Percentiles rank a stretch among this genome's conserved stretches.
Evolutionary conservation across 2,113 vertebrate species (phyloP).

Genomic region (Grus americana): DNA sequence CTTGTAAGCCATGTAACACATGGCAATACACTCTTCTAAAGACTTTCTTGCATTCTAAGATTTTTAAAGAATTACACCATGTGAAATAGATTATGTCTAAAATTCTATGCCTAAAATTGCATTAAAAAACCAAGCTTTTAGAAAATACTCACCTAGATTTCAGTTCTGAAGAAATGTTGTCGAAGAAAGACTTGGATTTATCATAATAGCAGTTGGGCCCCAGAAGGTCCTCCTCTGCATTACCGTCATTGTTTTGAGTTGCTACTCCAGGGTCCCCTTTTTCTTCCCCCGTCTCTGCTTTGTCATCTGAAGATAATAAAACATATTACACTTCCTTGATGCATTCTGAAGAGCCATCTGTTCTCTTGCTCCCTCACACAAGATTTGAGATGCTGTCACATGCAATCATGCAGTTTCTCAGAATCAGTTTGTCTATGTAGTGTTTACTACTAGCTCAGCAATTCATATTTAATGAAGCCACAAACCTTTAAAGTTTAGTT

Average conservation of each 20-base stretch:
- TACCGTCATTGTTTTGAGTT: constrained; percentile 69
- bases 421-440: neutral
- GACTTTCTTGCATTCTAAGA: neutral
- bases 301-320: constrained; percentile 75
- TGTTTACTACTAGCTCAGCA: constrained; percentile 4
- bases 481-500: constrained; percentile 84
- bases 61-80: neutral
- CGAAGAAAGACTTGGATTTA: constrained; percentile 96
- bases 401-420: constrained; percentile 16
- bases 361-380: constrained; percentile 29
- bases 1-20: neutral
- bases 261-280: constrained; percentile 80
- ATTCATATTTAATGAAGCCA: constrained; percentile 23
- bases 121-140: neutral
- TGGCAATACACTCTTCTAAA: neutral
- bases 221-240: constrained; percentile 76
- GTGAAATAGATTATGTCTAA: neutral
- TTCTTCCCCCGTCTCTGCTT: constrained; percentile 73
- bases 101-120: neutral
- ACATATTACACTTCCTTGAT: neutral
- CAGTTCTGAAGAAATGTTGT: constrained; percentile 93
- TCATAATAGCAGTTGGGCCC: constrained; percentile 94
- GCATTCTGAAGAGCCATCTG: constrained; percentile 23
- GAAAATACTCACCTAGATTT: constrained; percentile 82
- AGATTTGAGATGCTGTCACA: neutral